Percentiles rank a stretch among this genome's conserved stretches.
phyloP scores from a whole-genome alignment of 2,113 vertebrate species.

The Bubo blakistoni region DNA sequence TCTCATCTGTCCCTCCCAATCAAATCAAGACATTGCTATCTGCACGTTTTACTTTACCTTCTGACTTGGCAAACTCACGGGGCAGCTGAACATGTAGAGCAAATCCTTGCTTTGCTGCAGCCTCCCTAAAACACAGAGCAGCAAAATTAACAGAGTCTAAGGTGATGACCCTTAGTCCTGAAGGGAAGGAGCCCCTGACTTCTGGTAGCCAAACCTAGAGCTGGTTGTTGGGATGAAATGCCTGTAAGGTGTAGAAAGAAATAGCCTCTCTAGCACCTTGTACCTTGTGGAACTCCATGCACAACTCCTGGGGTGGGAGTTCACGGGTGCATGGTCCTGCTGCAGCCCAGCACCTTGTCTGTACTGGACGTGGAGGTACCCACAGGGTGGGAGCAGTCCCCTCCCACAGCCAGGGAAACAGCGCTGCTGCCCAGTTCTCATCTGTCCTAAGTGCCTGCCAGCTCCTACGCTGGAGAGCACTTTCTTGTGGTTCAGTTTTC shows the following conservation, averaged over 20 bases:
- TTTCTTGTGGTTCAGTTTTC: not conserved
- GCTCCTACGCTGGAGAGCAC: not conserved
- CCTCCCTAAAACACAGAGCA: not conserved
- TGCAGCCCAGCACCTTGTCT: not conserved
- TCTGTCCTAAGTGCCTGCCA: not conserved
- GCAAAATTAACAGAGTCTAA: not conserved
- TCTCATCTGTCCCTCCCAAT: slow-evolving; percentile 73
- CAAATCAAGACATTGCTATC: slow-evolving; percentile 68
- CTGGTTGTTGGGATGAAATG: not conserved
- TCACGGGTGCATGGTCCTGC: rapidly evolving
- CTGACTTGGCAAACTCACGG: not conserved
- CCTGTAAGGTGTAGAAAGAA: not conserved
- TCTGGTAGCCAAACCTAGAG: not conserved
- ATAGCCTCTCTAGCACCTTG: not conserved
- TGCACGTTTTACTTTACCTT: slow-evolving; percentile 21
- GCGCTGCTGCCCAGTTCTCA: not conserved
- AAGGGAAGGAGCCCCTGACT: not conserved
- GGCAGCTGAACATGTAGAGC: not conserved
- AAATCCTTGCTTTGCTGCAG: not conserved
- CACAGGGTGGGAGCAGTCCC: not conserved
- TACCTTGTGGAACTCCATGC: not conserved
- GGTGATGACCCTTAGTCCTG: not conserved
- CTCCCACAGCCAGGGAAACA: not conserved
- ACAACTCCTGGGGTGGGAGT: not conserved
- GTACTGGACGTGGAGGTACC: rapidly evolving